Evolutionary conservation across 2,113 vertebrate genomes (phyloP).

Genomic region (Zosterops borbonicus): DNA sequence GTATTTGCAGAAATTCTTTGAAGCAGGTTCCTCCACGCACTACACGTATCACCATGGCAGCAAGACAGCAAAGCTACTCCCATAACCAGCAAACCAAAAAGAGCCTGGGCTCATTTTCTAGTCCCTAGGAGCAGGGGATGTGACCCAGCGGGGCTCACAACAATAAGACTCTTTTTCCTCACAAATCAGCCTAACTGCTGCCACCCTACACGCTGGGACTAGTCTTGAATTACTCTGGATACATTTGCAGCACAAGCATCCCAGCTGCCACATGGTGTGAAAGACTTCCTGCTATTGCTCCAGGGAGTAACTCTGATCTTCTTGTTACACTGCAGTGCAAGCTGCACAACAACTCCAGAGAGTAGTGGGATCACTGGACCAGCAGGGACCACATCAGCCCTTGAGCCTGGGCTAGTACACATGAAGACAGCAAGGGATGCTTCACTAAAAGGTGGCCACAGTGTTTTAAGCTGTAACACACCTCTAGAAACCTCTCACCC

Average conservation of each 20-base stretch:
- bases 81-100: not conserved
- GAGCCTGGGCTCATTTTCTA: not conserved
- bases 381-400: fast-evolving
- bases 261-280: not conserved
- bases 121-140: not conserved
- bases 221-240: not conserved
- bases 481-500: not conserved
- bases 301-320: not conserved
- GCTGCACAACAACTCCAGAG: not conserved
- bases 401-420: not conserved
- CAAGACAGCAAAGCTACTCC: not conserved
- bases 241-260: not conserved
- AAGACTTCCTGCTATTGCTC: not conserved
- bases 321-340: fast-evolving
- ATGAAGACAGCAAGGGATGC: not conserved
- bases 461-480: fast-evolving
- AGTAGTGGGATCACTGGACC: not conserved
- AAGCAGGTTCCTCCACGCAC: not conserved
- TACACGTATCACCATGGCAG: not conserved
- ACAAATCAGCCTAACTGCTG: not conserved
- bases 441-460: not conserved
- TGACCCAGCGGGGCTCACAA: fast-evolving
- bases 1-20: not conserved
- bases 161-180: not conserved
- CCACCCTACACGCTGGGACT: not conserved